These are phyloP conservation scores for Tetraneura akinire DNA, from an alignment of 1,140 invertebrate species.

Conservation along the genomic window DNA sequence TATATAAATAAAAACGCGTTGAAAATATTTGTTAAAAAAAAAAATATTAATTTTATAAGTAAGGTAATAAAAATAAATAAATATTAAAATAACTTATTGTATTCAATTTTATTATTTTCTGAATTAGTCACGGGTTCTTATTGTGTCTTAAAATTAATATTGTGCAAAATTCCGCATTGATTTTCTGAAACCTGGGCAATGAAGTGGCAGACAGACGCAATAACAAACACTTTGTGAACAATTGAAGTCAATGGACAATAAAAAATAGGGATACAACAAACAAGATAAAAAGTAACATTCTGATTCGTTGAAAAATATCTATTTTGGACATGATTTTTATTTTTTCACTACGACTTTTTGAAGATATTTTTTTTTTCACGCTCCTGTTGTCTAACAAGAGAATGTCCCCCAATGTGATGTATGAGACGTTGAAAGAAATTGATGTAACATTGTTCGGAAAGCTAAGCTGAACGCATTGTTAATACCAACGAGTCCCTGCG, in stretches of 20 bases:
- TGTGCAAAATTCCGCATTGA: not conserved
- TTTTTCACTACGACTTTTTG: constrained; percentile 29
- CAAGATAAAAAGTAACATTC: constrained; percentile 16
- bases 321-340: constrained; percentile 23
- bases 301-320: constrained; percentile 21
- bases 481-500: constrained; percentile 13
- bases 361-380: constrained; percentile 21
- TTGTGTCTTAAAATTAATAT: not conserved
- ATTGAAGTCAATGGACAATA: constrained; percentile 14
- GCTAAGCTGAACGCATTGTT: constrained; percentile 21
- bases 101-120: too few species aligned
- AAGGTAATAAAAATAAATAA: too few species aligned
- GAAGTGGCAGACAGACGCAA: not conserved
- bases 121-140: too few species aligned
- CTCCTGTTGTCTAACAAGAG: constrained; percentile 37
- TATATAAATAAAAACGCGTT: too few species aligned
- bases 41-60: too few species aligned
- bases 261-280: constrained; percentile 15
- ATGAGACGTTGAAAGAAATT: constrained; percentile 22
- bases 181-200: not conserved
- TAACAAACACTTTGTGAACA: constrained; percentile 35
- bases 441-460: constrained; percentile 40
- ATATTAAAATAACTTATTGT: too few species aligned
- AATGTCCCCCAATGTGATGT: constrained; percentile 30
- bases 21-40: too few species aligned